A percentile compares a stretch with the other conserved stretches of the same genome.
These are phyloP conservation scores for Crocallis elinguaria DNA, from an alignment of 2,888 invertebrate species.

Conservation along the genomic window DNA sequence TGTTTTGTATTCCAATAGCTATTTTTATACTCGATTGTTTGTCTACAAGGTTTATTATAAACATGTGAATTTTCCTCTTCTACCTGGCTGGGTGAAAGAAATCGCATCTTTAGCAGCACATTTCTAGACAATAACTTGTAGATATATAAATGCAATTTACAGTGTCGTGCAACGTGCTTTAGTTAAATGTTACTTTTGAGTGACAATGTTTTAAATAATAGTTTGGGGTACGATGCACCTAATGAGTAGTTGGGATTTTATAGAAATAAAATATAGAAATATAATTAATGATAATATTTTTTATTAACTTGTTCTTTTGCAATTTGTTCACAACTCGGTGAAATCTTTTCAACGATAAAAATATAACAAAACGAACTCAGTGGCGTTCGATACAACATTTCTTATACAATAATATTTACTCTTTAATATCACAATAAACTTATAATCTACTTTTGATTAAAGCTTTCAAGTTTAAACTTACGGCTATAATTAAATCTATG, in stretches of 20 bases:
- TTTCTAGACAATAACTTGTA: too few species aligned
- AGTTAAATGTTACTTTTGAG: too few species aligned
- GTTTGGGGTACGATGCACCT: too few species aligned
- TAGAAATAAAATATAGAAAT: constrained; percentile 74
- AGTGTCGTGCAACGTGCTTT: too few species aligned
- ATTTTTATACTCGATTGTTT: constrained; percentile 23
- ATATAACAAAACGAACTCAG: constrained; percentile 79
- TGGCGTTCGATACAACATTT: constrained; percentile 77
- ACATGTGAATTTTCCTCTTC: constrained; percentile 14
- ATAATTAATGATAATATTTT: constrained; percentile 67
- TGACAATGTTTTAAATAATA: too few species aligned
- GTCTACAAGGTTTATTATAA: not conserved
- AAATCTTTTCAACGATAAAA: constrained; percentile 81
- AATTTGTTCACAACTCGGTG: constrained; percentile 70
- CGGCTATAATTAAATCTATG: constrained; percentile 70
- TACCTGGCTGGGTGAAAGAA: too few species aligned
- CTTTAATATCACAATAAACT: constrained; percentile 83
- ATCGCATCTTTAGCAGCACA: too few species aligned
- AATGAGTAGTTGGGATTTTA: constrained; percentile 20
- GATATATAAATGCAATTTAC: too few species aligned
- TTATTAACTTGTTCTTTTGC: constrained; percentile 77
- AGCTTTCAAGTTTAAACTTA: constrained; percentile 82
- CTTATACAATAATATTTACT: constrained; percentile 81
- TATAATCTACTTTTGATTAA: constrained; percentile 79
- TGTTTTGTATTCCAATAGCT: constrained; percentile 39